phyloP scores from a whole-genome alignment of 2,797 vertebrate species.

The Columba guinea region DNA sequence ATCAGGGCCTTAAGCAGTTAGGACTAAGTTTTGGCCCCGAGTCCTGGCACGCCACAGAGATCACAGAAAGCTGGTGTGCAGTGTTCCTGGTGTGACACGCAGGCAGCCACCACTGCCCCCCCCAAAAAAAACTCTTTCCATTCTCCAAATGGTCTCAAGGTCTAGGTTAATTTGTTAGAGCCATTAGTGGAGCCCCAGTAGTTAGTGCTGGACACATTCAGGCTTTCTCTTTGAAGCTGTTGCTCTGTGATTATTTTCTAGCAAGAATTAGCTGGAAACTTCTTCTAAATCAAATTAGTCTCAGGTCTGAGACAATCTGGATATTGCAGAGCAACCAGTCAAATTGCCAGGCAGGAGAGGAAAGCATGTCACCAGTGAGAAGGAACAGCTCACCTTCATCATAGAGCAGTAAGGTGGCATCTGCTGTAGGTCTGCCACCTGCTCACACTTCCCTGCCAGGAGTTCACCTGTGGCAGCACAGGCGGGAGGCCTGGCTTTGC shows the following conservation, averaged over 20 bases:
- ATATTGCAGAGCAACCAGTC: neutral
- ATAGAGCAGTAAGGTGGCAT: neutral
- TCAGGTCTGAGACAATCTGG: neutral
- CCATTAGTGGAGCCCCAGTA: neutral
- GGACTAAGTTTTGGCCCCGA: neutral
- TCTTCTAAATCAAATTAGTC: neutral
- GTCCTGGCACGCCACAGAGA: neutral
- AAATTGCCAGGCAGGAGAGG: neutral
- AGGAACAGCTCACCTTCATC: conserved; percentile 21
- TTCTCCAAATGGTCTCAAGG: neutral
- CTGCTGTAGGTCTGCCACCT: conserved; percentile 25
- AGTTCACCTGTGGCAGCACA: conserved; percentile 44
- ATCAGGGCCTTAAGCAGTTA: neutral
- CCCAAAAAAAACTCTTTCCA: neutral
- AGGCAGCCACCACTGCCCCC: neutral
- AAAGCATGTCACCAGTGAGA: neutral
- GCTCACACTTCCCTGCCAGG: conserved; percentile 11
- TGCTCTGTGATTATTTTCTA: neutral
- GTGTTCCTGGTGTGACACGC: neutral
- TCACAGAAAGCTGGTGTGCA: neutral
- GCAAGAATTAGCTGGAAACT: neutral
- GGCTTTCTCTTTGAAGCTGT: neutral
- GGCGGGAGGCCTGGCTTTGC: conserved; percentile 38
- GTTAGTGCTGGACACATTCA: neutral
- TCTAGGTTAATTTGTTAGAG: neutral